Evolutionary conservation across 2,797 vertebrate species (phyloP).

Genomic region (Sebastolobus altivelis): DNA sequence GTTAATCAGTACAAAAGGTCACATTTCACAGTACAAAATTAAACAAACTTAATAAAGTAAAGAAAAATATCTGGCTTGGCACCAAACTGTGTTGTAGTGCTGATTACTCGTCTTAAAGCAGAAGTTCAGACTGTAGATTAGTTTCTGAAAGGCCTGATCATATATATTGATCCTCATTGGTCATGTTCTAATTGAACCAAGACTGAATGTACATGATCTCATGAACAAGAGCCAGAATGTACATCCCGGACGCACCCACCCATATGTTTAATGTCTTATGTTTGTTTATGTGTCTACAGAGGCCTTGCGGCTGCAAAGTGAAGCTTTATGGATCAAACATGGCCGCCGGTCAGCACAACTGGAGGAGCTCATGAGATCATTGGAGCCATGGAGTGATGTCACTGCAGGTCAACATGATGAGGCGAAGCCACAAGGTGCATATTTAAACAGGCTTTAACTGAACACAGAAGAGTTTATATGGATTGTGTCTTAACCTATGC

Average conservation of each 20-base stretch:
- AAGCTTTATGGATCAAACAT: conserved; percentile 80
- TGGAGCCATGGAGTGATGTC: conserved; percentile 85
- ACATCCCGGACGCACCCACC: neutral
- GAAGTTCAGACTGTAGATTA: neutral
- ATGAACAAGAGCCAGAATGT: conserved; percentile 8
- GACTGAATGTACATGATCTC: neutral
- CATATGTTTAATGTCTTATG: neutral
- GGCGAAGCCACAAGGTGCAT: conserved; percentile 50
- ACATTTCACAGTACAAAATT: neutral
- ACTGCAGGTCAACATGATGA: conserved; percentile 76
- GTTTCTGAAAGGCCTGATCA: neutral
- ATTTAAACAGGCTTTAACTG: conserved; percentile 1
- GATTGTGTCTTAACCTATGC: neutral
- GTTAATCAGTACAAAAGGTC: neutral
- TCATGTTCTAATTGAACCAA: neutral
- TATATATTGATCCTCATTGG: neutral
- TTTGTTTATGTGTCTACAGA: conserved; percentile 80
- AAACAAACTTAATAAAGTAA: neutral
- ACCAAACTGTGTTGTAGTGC: conserved; percentile 2
- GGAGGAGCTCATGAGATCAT: conserved; percentile 84
- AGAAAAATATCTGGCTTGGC: neutral
- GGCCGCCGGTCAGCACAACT: conserved; percentile 82
- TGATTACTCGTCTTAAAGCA: neutral
- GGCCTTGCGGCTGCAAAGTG: conserved; percentile 87
- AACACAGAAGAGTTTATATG: neutral